A percentile compares a stretch with the other conserved stretches of the same genome.
Conservation (phyloP, 2,888 invertebrate genomes). For the Rhynchonema sp. region DNA sequence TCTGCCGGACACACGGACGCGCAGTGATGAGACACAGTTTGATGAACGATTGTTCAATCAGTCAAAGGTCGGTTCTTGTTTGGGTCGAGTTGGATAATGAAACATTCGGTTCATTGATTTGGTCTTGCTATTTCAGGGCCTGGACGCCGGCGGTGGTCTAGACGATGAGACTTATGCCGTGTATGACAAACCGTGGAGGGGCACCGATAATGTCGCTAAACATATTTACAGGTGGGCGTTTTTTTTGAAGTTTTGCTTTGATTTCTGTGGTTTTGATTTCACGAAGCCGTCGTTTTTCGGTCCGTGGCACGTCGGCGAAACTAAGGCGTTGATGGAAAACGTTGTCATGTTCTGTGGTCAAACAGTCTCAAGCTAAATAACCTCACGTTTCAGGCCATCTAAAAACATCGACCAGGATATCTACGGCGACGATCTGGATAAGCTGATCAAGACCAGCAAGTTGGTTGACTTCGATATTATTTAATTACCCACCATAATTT, state of each 20-base stretch:
- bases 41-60: conserved; percentile 91
- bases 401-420: conserved; percentile 63
- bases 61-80: conserved; percentile 34
- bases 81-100: too few relatives aligned
- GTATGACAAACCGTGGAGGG: conserved; percentile 94
- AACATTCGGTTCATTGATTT: neutral
- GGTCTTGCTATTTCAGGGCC: conserved; percentile 32
- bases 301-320: too few relatives aligned
- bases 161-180: conserved; percentile 95
- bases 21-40: conserved; percentile 40
- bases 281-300: too few relatives aligned
- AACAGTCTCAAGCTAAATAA: too few relatives aligned
- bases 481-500: too few relatives aligned
- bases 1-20: conserved; percentile 53
- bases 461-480: too few relatives aligned
- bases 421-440: conserved; percentile 72
- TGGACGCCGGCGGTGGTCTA: conserved; percentile 72
- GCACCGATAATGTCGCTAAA: conserved; percentile 58
- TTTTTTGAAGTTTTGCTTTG: conserved; percentile 38
- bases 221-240: conserved; percentile 89
- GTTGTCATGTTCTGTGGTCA: too few relatives aligned
- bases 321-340: too few relatives aligned
- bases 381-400: too few relatives aligned
- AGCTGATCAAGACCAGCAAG: conserved; percentile 65
- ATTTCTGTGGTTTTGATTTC: too few relatives aligned